A percentile compares a stretch with the other conserved stretches of the same genome.
Evolutionary conservation across 2,113 vertebrate species (phyloP).

Genomic region (Perca flavescens): DNA sequence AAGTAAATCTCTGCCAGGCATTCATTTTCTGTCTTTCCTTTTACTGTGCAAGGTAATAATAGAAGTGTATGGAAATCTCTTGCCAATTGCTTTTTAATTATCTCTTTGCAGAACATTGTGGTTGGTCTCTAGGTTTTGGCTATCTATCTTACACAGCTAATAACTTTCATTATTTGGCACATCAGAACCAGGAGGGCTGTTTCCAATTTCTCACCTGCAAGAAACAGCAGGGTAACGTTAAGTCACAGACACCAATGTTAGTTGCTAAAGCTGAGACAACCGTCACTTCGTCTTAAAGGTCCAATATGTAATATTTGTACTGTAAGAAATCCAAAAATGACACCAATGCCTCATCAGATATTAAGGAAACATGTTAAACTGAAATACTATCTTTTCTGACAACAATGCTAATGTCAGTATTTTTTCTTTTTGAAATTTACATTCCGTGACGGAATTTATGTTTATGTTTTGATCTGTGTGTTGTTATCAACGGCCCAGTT

Average conservation of each 20-base stretch:
- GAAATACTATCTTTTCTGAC: no score
- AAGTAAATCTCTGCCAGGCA: constrained; percentile 15
- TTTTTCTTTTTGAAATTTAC: no score
- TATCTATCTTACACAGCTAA: constrained; percentile 37
- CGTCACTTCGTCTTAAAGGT: constrained; percentile 24
- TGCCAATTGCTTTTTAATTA: constrained; percentile 60
- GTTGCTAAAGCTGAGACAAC: background rate
- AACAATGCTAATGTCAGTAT: no score
- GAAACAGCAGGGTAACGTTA: background rate
- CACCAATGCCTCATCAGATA: no score
- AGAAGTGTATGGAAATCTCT: constrained; percentile 42
- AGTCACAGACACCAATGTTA: constrained; percentile 8
- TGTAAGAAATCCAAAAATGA: no score
- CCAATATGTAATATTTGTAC: no score
- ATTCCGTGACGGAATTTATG: no score
- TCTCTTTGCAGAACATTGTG: constrained; percentile 37
- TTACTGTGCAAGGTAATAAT: constrained; percentile 22
- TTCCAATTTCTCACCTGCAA: constrained; percentile 38
- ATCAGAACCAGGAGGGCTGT: constrained; percentile 4
- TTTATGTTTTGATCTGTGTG: no score
- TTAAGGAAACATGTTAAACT: no score
- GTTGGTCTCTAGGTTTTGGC: constrained; percentile 27
- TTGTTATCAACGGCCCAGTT: no score
- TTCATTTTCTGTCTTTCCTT: constrained; percentile 23
- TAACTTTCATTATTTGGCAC: constrained; percentile 40